Percentiles rank a stretch among this genome's conserved stretches.
Conservation (phyloP, 37 sponge, comb jelly and placozoan species). For the Oscarella lobularis region DNA sequence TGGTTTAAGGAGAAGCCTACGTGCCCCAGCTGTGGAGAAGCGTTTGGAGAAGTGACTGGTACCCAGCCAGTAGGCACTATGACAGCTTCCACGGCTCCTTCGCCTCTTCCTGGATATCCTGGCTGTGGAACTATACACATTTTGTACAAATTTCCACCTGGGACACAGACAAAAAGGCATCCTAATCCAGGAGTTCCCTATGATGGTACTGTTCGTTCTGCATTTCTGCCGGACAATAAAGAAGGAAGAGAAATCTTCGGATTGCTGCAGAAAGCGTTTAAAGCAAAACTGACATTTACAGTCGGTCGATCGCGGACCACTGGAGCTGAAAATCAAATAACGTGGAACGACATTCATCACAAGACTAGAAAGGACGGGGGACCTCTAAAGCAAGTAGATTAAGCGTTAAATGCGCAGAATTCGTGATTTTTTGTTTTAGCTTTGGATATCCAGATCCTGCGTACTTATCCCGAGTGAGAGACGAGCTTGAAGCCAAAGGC, state of each 20-base stretch:
- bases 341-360: constrained; percentile 73
- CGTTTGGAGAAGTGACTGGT: constrained; percentile 28
- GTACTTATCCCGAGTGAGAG: constrained; percentile 49
- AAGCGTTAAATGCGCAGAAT: no score
- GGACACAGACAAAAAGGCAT: constrained; percentile 32
- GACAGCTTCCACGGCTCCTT: constrained; percentile 5
- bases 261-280: constrained; percentile 43
- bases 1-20: no score
- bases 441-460: constrained; percentile 63
- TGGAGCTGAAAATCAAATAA: constrained; percentile 26
- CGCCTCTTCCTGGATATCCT: constrained; percentile 40
- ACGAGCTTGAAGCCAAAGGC: constrained; percentile 50
- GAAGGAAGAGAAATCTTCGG: constrained; percentile 46
- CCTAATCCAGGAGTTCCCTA: constrained; percentile 50
- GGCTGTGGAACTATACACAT: constrained; percentile 38
- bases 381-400: no score
- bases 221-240: constrained; percentile 47
- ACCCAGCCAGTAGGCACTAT: constrained; percentile 35
- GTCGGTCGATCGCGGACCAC: constrained; percentile 41
- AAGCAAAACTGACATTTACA: constrained; percentile 40
- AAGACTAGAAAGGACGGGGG: constrained; percentile 36
- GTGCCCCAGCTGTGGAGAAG: constrained; percentile 36
- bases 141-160: constrained; percentile 38
- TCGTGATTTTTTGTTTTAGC: no score
- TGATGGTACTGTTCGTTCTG: constrained; percentile 24